Conservation (phyloP, 1,140 invertebrate genomes). For the Ruditapes philippinarum region DNA sequence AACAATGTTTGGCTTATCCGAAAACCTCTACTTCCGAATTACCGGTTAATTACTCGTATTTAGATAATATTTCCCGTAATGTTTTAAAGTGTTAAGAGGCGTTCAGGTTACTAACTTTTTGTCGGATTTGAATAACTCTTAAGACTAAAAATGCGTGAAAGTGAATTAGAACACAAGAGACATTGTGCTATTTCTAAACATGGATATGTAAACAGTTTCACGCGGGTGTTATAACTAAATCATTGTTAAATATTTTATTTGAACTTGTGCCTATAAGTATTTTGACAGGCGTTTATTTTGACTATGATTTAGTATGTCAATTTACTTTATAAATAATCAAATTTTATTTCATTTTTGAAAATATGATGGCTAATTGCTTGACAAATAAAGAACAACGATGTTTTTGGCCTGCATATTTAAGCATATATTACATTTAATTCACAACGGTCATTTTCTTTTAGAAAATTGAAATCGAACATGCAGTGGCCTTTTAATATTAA, state of each 20-base stretch:
- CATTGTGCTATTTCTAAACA: constrained; percentile 26
- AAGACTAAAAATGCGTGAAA: background rate
- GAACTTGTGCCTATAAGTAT: constrained; percentile 17
- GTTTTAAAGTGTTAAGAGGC: constrained; percentile 20
- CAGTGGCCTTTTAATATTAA: too few species aligned
- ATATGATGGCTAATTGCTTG: too few species aligned
- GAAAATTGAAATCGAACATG: too few species aligned
- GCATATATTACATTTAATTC: too few species aligned
- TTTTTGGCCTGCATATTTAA: too few species aligned
- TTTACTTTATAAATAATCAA: too few species aligned
- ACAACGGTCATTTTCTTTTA: too few species aligned
- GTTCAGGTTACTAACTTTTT: constrained; percentile 5
- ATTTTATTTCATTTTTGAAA: too few species aligned
- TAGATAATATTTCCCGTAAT: background rate
- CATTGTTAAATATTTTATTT: constrained; percentile 10
- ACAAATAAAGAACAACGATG: too few species aligned
- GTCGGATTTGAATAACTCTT: background rate
- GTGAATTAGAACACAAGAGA: constrained; percentile 18
- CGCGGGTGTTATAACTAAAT: background rate
- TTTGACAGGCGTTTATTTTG: constrained; percentile 61
- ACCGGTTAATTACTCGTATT: background rate
- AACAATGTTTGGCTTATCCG: constrained; percentile 46
- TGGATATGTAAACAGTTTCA: background rate
- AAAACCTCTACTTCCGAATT: constrained; percentile 36
- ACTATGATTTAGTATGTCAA: constrained; percentile 30